These are phyloP conservation scores for Pogonomyrmex barbatus DNA, from an alignment of 1,140 invertebrate genomes.

Conservation along the genomic window DNA sequence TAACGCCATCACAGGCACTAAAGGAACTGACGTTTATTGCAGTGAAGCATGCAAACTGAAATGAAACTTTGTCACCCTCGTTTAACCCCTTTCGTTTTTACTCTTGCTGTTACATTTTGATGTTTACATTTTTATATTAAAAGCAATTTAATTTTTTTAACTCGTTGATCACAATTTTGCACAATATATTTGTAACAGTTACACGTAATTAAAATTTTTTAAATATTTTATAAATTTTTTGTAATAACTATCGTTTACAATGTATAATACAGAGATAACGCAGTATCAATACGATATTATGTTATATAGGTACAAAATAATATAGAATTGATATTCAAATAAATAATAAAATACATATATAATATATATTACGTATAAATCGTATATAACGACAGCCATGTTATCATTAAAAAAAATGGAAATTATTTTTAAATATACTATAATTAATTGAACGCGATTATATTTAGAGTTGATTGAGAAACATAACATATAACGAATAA, in stretches of 20 bases:
- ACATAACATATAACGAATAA: background rate
- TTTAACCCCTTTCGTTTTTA: slow-evolving; percentile 56
- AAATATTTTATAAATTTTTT: background rate
- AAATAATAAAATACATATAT: slow-evolving; percentile 30
- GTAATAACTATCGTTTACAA: background rate
- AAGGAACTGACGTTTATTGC: slow-evolving; percentile 79
- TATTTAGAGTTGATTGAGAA: background rate
- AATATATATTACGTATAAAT: background rate
- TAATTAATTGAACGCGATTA: slow-evolving; percentile 15
- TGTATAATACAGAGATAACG: background rate
- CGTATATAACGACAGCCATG: background rate
- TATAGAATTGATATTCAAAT: background rate
- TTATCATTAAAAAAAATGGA: background rate
- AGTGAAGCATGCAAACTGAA: slow-evolving; percentile 76
- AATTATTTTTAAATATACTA: background rate
- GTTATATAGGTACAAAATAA: background rate
- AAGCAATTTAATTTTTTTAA: slow-evolving; percentile 35
- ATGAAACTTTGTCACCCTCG: slow-evolving; percentile 60
- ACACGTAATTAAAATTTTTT: background rate
- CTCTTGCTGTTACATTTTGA: slow-evolving; percentile 34
- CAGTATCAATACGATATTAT: background rate
- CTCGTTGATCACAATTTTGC: background rate
- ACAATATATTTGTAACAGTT: background rate
- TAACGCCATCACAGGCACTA: slow-evolving; percentile 75
- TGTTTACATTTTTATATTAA: slow-evolving; percentile 13